These are phyloP conservation scores for Drosophila cognata DNA, from an alignment of 2,888 invertebrate species.

Conservation along the genomic window DNA sequence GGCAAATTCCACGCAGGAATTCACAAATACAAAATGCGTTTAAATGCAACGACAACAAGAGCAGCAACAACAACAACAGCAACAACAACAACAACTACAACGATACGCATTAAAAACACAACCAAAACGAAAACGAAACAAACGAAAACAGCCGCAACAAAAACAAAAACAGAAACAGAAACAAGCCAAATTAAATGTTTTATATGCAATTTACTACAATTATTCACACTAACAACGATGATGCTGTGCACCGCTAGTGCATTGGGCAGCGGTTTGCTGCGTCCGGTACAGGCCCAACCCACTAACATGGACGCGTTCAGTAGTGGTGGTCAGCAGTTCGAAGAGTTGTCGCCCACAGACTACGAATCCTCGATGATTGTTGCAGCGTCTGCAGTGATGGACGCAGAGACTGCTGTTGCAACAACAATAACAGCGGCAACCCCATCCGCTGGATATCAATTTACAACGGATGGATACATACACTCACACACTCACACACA, in stretches of 20 bases:
- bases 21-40: constrained; percentile 73
- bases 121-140: constrained; percentile 16
- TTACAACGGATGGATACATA: constrained; percentile 32
- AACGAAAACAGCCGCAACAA: constrained; percentile 32
- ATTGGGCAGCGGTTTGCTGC: constrained; percentile 36
- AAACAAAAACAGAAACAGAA: constrained; percentile 10
- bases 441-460: constrained; percentile 42
- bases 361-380: constrained; percentile 25
- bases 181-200: constrained; percentile 53
- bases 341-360: constrained; percentile 24
- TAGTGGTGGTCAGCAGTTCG: constrained; percentile 37
- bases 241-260: constrained; percentile 50
- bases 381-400: constrained; percentile 27
- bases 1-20: constrained; percentile 69
- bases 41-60: constrained; percentile 70
- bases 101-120: constrained; percentile 20
- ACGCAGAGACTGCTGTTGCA: constrained; percentile 10
- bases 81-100: constrained; percentile 15
- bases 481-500: constrained; percentile 1
- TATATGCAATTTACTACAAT: constrained; percentile 57
- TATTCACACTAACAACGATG: constrained; percentile 62
- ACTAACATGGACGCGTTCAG: constrained; percentile 24
- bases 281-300: constrained; percentile 29
- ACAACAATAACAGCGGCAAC: constrained; percentile 12
- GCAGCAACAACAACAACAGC: constrained; percentile 35